phyloP scores from a whole-genome alignment of 2,113 vertebrate genomes.

The Cyanocitta stelleri region DNA sequence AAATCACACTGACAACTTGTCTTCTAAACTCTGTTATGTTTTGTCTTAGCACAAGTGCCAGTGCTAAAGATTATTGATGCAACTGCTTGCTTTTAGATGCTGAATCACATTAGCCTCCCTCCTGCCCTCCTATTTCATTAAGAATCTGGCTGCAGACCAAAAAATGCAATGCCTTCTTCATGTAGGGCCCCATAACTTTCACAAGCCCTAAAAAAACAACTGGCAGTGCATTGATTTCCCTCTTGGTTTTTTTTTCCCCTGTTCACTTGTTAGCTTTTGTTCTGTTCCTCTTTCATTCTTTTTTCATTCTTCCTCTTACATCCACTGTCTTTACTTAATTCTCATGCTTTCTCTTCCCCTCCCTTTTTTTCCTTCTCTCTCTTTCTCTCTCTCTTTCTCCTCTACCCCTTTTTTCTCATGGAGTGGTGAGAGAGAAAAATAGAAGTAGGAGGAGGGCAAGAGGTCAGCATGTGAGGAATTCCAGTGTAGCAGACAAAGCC shows the following conservation, averaged over 20 bases:
- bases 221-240: constrained; percentile 23
- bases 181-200: constrained; percentile 55
- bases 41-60: constrained; percentile 55
- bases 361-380: not conserved
- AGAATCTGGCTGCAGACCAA: constrained; percentile 76
- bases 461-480: constrained; percentile 51
- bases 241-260: not conserved
- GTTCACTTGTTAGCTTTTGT: not conserved
- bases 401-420: not conserved
- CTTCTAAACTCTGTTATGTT: constrained; percentile 51
- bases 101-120: constrained; percentile 70
- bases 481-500: constrained; percentile 17
- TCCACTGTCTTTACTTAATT: not conserved
- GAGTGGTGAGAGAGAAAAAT: constrained; percentile 25
- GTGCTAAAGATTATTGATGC: constrained; percentile 71
- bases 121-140: constrained; percentile 76
- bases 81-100: constrained; percentile 70
- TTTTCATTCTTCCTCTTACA: not conserved
- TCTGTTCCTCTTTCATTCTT: not conserved
- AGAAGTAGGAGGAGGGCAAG: constrained; percentile 27
- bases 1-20: constrained; percentile 56
- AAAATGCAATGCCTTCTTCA: constrained; percentile 58
- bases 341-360: not conserved
- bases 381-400: not conserved
- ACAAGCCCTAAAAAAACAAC: constrained; percentile 16